Evolutionary conservation across 2,888 invertebrate genomes (phyloP), one percentile per base, ranked within the genome.

Genomic region (Capitulum mitella): DNA sequence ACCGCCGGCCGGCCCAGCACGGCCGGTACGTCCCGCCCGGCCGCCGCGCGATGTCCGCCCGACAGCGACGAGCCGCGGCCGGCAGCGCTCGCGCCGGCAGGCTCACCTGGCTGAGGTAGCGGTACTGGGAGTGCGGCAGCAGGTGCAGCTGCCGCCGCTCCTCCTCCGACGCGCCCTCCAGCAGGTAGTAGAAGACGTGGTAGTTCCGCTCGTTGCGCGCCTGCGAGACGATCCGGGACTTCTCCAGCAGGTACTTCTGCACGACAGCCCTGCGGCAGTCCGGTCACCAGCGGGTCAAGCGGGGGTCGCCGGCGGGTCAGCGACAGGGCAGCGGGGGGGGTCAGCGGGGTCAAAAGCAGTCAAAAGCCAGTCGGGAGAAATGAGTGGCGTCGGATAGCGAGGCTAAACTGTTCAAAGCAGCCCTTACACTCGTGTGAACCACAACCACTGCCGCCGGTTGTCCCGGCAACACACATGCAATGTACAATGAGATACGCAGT

Each of bases 141-240:
- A 98, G 89, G 87, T 93, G 93, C 82, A 97, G 88, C 83, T 91
- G 89, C 84, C 92, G 91, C 83, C 91, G 90, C 86, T 96, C 95
- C 84, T 90, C 90, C 82, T 94, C 93, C 80, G 90, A 92, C 37
- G 96, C 94, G 82, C 97, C 96, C 82, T 93, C 94, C 85, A 97
- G 88, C 83, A 97, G 88, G 87, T 97, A 97, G 87, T 98, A 98
- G 87, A 98, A 98, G 81, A 97, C 97, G 86, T 98, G 97, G 87
- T 98, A 98, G 87, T 97, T 98, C 84, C 97, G 89, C 87, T 98
- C 97, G 85, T 95, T 94, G 82, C 92, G 90, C 37, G 97, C 96
- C 87, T 97, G 95, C 80, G 94, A 91, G 84, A 97, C 96, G 85
- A 97, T 97, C 84, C 97, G 89, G 43, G 96, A 96, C 85, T 97